Evolutionary conservation across 2,888 invertebrate species (phyloP).

Genomic region (Cinara cedri): DNA sequence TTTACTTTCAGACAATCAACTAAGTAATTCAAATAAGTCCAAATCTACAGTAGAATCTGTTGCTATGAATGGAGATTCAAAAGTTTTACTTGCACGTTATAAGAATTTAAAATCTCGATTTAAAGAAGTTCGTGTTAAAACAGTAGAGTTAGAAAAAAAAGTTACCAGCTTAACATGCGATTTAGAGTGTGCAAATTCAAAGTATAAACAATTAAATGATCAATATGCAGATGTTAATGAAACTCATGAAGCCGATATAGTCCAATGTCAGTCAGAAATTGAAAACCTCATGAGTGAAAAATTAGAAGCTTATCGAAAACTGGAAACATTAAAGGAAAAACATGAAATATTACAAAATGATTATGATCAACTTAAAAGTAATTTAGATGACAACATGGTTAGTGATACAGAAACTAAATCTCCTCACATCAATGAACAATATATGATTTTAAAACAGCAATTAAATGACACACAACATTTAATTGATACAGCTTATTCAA

Average conservation of each 20-base stretch:
- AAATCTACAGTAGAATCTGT: not conserved
- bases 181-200: slow-evolving; percentile 21
- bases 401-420: not conserved
- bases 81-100: slow-evolving; percentile 29
- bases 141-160: slow-evolving; percentile 77
- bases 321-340: slow-evolving; percentile 26
- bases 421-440: slow-evolving; percentile 8
- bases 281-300: slow-evolving; percentile 50
- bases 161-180: slow-evolving; percentile 49
- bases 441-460: slow-evolving; percentile 21
- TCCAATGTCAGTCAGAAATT: slow-evolving; percentile 44
- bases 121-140: slow-evolving; percentile 71
- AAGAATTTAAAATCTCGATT: slow-evolving; percentile 73
- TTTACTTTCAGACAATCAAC: not conserved
- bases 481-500: slow-evolving; percentile 41
- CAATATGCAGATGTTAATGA: slow-evolving; percentile 13
- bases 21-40: not conserved
- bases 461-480: slow-evolving; percentile 35
- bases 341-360: slow-evolving; percentile 51
- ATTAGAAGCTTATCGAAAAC: slow-evolving; percentile 33
- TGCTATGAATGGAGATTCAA: not conserved
- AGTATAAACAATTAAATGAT: slow-evolving; percentile 26
- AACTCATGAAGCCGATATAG: slow-evolving; percentile 40
- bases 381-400: not conserved
- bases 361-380: slow-evolving; percentile 51